Conservation (phyloP, 1,140 invertebrate genomes). For the Mercenaria mercenaria region DNA sequence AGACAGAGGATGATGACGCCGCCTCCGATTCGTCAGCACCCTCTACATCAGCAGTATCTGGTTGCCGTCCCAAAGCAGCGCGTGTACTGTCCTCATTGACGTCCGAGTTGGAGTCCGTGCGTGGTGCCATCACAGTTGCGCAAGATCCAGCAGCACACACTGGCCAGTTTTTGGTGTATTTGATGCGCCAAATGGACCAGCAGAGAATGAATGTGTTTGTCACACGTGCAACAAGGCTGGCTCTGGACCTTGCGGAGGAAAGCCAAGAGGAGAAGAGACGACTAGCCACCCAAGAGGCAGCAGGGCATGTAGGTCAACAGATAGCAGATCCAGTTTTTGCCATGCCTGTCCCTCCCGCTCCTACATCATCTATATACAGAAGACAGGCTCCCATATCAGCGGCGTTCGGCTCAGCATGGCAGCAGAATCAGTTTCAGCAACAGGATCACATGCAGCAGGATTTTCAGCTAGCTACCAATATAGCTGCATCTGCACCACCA, state of each 20-base stretch:
- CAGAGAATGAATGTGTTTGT: slow-evolving; percentile 49
- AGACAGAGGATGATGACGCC: slow-evolving; percentile 39
- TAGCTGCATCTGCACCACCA: slow-evolving; percentile 37
- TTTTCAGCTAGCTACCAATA: slow-evolving; percentile 40
- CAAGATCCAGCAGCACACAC: slow-evolving; percentile 27
- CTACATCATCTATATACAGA: slow-evolving; percentile 27
- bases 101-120: slow-evolving; percentile 51
- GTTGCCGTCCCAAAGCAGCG: slow-evolving; percentile 39
- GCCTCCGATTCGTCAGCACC: background rate
- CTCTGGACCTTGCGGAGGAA: slow-evolving; percentile 35
- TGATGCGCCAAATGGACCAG: slow-evolving; percentile 45
- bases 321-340: slow-evolving; percentile 2
- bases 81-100: slow-evolving; percentile 44
- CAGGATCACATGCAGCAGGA: slow-evolving; percentile 22
- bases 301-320: slow-evolving; percentile 30
- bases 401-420: slow-evolving; percentile 29
- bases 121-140: slow-evolving; percentile 43
- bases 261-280: slow-evolving; percentile 28
- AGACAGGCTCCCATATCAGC: slow-evolving; percentile 26
- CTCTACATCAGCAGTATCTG: background rate
- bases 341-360: slow-evolving; percentile 14
- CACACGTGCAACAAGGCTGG: slow-evolving; percentile 37
- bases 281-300: slow-evolving; percentile 26
- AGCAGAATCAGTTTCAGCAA: slow-evolving; percentile 21
- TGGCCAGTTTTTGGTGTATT: slow-evolving; percentile 36